These are phyloP conservation scores for Triplophysa rosa DNA, from an alignment of 2,113 vertebrate genomes.

Conservation along the genomic window DNA sequence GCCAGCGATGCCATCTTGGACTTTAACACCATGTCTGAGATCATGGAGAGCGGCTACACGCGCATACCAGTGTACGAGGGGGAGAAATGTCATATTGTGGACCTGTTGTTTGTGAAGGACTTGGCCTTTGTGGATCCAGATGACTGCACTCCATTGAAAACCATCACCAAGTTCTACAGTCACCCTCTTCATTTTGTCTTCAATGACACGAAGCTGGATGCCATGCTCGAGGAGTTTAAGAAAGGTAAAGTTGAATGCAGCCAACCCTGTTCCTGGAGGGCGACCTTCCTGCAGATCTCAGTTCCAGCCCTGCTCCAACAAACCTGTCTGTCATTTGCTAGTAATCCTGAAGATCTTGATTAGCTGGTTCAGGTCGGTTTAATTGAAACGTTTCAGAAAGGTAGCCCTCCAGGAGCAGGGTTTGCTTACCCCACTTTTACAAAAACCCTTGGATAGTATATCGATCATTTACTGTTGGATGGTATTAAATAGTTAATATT, in stretches of 20 bases:
- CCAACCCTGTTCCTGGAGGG: background rate
- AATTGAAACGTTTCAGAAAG: too few species aligned
- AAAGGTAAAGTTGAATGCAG: slow-evolving; percentile 45
- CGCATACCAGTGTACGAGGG: slow-evolving; percentile 56
- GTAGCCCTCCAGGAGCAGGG: too few species aligned
- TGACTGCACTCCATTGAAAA: slow-evolving; percentile 56
- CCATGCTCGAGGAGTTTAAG: slow-evolving; percentile 59
- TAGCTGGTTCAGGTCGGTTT: too few species aligned
- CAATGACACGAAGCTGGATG: slow-evolving; percentile 57
- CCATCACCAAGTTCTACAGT: slow-evolving; percentile 59
- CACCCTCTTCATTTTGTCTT: slow-evolving; percentile 59
- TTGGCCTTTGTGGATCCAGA: slow-evolving; percentile 58
- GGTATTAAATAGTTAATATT: too few species aligned
- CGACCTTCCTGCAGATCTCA: too few species aligned
- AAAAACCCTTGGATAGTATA: too few species aligned
- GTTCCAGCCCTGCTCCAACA: too few species aligned
- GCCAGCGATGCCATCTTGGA: slow-evolving; percentile 51
- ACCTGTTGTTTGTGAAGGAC: slow-evolving; percentile 57
- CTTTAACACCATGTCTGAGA: slow-evolving; percentile 58
- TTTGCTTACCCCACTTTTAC: too few species aligned
- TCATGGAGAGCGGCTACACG: slow-evolving; percentile 59
- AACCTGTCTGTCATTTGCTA: too few species aligned
- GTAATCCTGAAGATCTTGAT: too few species aligned
- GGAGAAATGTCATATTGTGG: slow-evolving; percentile 54
- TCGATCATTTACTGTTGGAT: too few species aligned